Percentiles rank a stretch among this genome's conserved stretches.
phyloP scores from a whole-genome alignment of 2,113 vertebrate genomes.

The Ammodramus savannarum region DNA sequence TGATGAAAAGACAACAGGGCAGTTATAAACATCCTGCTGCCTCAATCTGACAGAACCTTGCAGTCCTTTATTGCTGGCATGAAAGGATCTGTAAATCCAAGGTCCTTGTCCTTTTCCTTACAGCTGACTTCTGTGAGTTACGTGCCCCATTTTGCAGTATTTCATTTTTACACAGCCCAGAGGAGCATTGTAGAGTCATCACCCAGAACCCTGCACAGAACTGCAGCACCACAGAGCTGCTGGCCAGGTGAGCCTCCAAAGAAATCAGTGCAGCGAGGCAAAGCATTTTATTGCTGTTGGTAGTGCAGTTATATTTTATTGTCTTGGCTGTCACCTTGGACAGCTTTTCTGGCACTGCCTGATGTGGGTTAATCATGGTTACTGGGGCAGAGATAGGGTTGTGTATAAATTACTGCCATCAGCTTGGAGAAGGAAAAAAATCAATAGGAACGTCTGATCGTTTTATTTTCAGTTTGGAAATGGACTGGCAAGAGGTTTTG shows the following conservation, averaged over 20 bases:
- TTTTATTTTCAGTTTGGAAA: not conserved
- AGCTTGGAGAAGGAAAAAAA: not conserved
- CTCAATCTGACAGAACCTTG: not conserved
- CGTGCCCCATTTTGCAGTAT: not conserved
- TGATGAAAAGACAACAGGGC: not conserved
- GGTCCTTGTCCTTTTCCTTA: not conserved
- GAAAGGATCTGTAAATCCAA: not conserved
- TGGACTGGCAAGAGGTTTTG: not conserved
- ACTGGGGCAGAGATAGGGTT: not conserved
- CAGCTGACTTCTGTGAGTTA: not conserved
- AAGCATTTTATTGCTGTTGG: not conserved
- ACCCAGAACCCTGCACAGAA: not conserved
- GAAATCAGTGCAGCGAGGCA: not conserved
- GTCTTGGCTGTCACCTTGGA: not conserved
- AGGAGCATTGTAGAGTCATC: not conserved
- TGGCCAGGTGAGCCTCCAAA: slow-evolving; percentile 5
- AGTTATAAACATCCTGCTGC: not conserved
- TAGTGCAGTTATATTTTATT: slow-evolving; percentile 18
- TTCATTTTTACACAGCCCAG: not conserved
- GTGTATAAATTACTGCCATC: not conserved
- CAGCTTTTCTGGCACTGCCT: slow-evolving; percentile 17
- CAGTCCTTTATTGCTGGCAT: not conserved
- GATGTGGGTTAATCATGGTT: not conserved
- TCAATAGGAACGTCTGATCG: not conserved
- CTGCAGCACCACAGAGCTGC: not conserved